A percentile compares a stretch with the other conserved stretches of the same genome.
Conservation (phyloP, 2,113 vertebrate species). For the Perca fluviatilis region DNA sequence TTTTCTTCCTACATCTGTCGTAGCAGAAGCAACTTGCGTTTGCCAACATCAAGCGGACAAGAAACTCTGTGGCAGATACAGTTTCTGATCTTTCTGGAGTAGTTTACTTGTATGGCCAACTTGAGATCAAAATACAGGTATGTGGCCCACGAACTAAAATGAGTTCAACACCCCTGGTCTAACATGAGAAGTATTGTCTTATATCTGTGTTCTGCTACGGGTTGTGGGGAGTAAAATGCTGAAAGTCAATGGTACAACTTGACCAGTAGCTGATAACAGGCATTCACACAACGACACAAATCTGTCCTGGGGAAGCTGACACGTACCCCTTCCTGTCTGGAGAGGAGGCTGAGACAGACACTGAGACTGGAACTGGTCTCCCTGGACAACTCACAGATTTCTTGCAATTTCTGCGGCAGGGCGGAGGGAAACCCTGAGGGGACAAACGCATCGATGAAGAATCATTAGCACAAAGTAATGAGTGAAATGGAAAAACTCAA, state of each 20-base stretch:
- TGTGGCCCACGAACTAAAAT: no score
- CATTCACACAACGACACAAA: neutral
- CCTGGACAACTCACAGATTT: slow-evolving; percentile 89
- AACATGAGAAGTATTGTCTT: no score
- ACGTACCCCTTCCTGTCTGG: slow-evolving; percentile 93
- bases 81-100: no score
- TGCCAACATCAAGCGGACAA: no score
- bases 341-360: slow-evolving; percentile 90
- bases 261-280: neutral
- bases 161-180: no score
- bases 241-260: neutral
- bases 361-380: slow-evolving; percentile 87
- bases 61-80: no score
- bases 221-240: neutral
- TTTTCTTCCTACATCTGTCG: no score
- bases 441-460: slow-evolving; percentile 33
- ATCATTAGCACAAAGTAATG: neutral
- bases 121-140: no score
- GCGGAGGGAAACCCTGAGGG: slow-evolving; percentile 84
- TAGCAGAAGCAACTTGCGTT: no score
- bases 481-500: neutral
- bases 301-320: neutral
- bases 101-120: no score
- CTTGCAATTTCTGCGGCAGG: slow-evolving; percentile 88
- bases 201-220: neutral